Base-by-base conservation (phyloP, 2,888 invertebrate species). In the Amblyjoppa proteus region DNA sequence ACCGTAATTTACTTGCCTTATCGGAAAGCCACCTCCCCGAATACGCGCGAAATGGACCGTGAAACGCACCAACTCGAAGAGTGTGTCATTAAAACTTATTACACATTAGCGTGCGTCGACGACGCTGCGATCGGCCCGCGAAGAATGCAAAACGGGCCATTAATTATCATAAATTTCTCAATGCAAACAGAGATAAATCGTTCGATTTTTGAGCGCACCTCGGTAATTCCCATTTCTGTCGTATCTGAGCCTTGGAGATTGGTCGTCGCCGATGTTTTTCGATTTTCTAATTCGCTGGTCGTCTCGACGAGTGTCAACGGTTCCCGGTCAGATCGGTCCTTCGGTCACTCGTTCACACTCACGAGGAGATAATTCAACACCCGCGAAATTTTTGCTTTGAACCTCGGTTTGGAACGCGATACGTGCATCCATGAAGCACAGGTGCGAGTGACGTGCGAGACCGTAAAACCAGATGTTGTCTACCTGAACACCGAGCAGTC, bases 401-500 rank as follows among this genome's bases (percentile, higher is more conserved):
- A 16, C 20, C 13, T 53, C 11, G 20, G 1, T 34, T 34, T 31
- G 31, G 20, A 28, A 20, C 28, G 28, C n/a, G 45, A 16, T n/a
- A n/a, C 20, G 9, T 1, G 11, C 66, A 66, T 76, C 38, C 76
- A 51, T 76, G 6, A 11, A 66, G 41, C 25, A 25, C 53, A 77
- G 53, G 34, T 68, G 53, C 61, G 61, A 6, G 56, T n/a, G 53
- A 68, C 76, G 76, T 41, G 76, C 25, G 53, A 56, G 74, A 31
- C 13, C 61, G 56, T 73, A 80, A 56, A 61, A 20, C 28, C 66
- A 79, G 82, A 71, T 79, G 82, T 58, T 76, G 75, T 71, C 82
- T 64, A 76, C 68, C 70, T 80, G 85, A 82, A 85, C 82, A 82
- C 79, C 76, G 82, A 80, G 79, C 85, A 79, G 79, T 71, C 49